Evolutionary conservation across 2,888 invertebrate species (phyloP), one percentile per base, ranked within the genome.

Genomic region (Allygus modestus): DNA sequence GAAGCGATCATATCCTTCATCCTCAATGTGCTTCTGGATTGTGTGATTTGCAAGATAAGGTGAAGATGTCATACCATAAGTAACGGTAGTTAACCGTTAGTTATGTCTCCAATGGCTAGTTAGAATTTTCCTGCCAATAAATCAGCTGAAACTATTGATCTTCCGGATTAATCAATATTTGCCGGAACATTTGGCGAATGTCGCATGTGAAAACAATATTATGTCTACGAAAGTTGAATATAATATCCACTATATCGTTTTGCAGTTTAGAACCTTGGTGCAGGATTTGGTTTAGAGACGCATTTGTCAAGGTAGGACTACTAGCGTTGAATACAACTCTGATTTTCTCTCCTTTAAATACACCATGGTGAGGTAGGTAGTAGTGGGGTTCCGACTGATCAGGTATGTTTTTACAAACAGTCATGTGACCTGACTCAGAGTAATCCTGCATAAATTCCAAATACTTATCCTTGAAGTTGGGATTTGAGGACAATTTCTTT

Each of bases 101-200:
- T 15, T 54, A 54, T 54, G 23, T 23, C 54, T 54, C 5, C 4
- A 54, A 23, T 23, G 54, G 54, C 54, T 20, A 7, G 5, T 54
- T 11, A 12, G 54, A 1, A 23, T 23, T 54, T 23, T 54, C 54
- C 1, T 20, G 23, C 54, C 54, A 54, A 11, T 7, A 54, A 7
- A 54, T 54, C 54, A 54, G 15, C 23, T 54, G 54, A 23, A 54
- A 54, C 11, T 5, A 1, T n/a, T 23, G 54, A 23, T 54, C 54
- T 54, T 54, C 23, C 7, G 12, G 15, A 31, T 15, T 12, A 31
- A 69, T 31, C 17, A 31, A 5, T 15, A 31, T 69, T 31, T 69
- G 69, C n/a, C 69, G 28, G 31, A 69, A 69, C 69, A 69, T 69
- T n/a, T 69, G 69, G 4, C 15, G 20, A 23, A 54, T 54, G 15